Conservation (phyloP, 30 jellyfish, hydroid and myxozoan species). For the Aurelia coerulea region DNA sequence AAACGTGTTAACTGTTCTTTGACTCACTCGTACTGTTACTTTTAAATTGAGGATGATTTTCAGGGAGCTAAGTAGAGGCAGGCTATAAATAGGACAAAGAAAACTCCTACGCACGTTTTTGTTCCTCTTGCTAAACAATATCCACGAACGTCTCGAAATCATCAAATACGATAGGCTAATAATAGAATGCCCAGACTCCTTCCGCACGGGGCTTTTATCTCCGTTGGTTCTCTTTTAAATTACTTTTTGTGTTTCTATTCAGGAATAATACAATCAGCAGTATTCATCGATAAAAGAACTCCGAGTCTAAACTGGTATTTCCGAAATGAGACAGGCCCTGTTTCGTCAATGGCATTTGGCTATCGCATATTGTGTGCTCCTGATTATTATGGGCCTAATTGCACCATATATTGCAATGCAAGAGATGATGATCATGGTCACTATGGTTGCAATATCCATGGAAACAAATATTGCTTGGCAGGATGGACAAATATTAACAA, state of each 20-base stretch:
- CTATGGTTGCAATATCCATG: slow-evolving; percentile 41
- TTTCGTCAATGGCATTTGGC: slow-evolving; percentile 13
- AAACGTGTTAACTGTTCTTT: too few species aligned
- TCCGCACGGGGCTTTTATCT: too few species aligned
- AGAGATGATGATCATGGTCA: slow-evolving; percentile 66
- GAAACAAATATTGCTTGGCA: slow-evolving; percentile 17
- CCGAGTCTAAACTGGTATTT: slow-evolving; percentile 30
- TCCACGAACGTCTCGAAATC: too few species aligned
- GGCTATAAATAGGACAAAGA: too few species aligned
- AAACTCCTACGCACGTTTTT: too few species aligned
- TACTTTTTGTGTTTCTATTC: background rate
- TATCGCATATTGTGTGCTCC: slow-evolving; percentile 58
- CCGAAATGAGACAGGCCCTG: slow-evolving; percentile 24
- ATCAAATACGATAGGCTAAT: too few species aligned
- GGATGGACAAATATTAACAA: slow-evolving; percentile 38
- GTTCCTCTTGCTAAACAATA: too few species aligned
- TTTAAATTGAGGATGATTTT: too few species aligned
- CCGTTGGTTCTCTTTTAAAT: too few species aligned
- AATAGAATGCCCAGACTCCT: too few species aligned
- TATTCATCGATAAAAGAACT: slow-evolving; percentile 11
- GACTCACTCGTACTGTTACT: too few species aligned
- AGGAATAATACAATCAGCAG: slow-evolving; percentile 14
- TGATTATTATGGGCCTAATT: slow-evolving; percentile 36
- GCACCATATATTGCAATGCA: slow-evolving; percentile 57
- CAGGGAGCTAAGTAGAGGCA: too few species aligned